phyloP scores from a whole-genome alignment of 2,888 invertebrate species.

The Drosophila demipolita region DNA sequence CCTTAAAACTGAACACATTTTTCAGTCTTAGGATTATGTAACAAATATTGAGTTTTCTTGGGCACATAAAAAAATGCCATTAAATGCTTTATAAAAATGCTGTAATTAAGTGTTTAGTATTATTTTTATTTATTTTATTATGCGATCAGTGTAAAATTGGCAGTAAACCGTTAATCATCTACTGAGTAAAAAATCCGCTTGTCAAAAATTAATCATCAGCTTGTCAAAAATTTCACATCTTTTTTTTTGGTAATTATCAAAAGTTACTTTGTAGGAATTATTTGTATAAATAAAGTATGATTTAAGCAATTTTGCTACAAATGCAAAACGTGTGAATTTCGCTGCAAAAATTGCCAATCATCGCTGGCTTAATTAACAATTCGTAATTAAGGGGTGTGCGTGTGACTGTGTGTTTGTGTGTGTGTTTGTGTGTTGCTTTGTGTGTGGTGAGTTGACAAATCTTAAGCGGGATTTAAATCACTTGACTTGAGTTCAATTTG shows the following conservation, averaged over 20 bases:
- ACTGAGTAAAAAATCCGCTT: too few relatives aligned
- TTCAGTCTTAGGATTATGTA: background rate
- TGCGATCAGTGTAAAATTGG: background rate
- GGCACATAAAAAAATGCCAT: background rate
- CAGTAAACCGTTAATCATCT: too few relatives aligned
- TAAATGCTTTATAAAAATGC: background rate
- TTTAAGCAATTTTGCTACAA: background rate
- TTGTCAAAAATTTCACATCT: background rate
- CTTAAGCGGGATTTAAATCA: background rate
- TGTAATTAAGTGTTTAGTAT: background rate
- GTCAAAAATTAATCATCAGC: too few relatives aligned
- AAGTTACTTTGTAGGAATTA: background rate
- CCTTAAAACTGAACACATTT: background rate
- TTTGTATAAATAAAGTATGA: background rate
- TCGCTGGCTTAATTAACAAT: background rate
- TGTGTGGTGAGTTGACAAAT: too few relatives aligned
- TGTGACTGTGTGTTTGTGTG: too few relatives aligned
- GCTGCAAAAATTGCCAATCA: constrained; percentile 6
- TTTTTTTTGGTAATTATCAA: background rate
- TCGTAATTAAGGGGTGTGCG: too few relatives aligned
- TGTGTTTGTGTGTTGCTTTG: background rate
- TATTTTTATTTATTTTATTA: background rate
- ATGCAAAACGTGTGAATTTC: constrained; percentile 14
- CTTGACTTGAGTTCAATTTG: background rate
- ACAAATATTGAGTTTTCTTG: background rate